Evolutionary conservation across 2,888 invertebrate species (phyloP).

Genomic region (Xestoiulus laeticollis): DNA sequence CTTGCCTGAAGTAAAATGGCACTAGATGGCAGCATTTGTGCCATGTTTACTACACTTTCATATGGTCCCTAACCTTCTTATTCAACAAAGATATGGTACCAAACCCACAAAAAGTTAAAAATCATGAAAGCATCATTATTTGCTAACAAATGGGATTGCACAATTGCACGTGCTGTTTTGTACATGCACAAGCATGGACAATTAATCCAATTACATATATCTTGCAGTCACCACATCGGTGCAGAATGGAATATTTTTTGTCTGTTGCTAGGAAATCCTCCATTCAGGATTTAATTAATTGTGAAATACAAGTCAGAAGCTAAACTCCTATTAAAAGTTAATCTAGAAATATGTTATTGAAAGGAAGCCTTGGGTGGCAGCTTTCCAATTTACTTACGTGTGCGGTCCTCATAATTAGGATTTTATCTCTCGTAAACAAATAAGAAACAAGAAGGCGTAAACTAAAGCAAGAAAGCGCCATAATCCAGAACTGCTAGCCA

Average conservation of each 20-base stretch:
- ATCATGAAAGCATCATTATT: too few relatives aligned
- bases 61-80: neutral
- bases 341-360: neutral
- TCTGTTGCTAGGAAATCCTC: neutral
- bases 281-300: neutral
- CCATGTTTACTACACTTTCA: too few relatives aligned
- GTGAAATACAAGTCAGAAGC: slow-evolving; percentile 6
- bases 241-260: neutral
- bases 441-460: slow-evolving; percentile 48
- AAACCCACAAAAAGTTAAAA: too few relatives aligned
- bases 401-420: slow-evolving; percentile 53
- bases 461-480: slow-evolving; percentile 16
- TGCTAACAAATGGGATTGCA: too few relatives aligned
- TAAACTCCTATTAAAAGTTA: slow-evolving; percentile 10
- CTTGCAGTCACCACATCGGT: too few relatives aligned
- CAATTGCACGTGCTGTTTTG: neutral
- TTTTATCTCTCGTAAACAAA: slow-evolving; percentile 50
- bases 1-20: neutral
- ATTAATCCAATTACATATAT: too few relatives aligned
- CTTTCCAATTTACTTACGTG: slow-evolving; percentile 52
- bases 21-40: neutral
- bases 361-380: slow-evolving; percentile 49
- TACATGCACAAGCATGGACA: too few relatives aligned
- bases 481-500: slow-evolving; percentile 9
- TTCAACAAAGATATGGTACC: neutral